phyloP scores from a whole-genome alignment of 2,888 invertebrate species.

The Caenorhabditis sinica region DNA sequence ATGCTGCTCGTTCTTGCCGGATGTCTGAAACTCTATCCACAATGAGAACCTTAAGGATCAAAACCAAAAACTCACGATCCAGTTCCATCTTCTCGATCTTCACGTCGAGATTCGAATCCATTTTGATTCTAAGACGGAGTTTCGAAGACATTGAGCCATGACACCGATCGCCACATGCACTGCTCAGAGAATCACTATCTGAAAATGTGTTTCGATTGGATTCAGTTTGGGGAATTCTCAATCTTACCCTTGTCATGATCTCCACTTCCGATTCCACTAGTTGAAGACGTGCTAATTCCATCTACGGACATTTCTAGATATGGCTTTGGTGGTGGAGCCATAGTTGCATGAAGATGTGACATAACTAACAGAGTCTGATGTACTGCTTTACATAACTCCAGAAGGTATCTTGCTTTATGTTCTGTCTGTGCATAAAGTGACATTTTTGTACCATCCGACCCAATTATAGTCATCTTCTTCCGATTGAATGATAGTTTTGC shows the following conservation, averaged over 20 bases:
- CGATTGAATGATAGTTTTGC: conserved; percentile 87
- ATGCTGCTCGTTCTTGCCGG: conserved; percentile 74
- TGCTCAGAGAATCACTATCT: conserved; percentile 70
- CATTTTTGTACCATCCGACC: conserved; percentile 86
- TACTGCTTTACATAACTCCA: conserved; percentile 92
- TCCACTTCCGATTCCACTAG: conserved; percentile 67
- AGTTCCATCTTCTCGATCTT: conserved; percentile 75
- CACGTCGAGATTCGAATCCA: conserved; percentile 74
- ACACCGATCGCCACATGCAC: conserved; percentile 66
- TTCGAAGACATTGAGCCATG: conserved; percentile 74
- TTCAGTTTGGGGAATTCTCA: not conserved
- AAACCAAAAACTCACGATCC: conserved; percentile 62
- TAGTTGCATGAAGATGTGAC: conserved; percentile 70
- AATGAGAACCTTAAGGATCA: not conserved
- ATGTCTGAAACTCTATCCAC: conserved; percentile 48
- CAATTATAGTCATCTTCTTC: conserved; percentile 95
- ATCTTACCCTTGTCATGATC: conserved; percentile 63
- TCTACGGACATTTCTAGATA: conserved; percentile 74
- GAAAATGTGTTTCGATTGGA: not conserved
- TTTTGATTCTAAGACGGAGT: conserved; percentile 70
- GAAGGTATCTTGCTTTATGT: conserved; percentile 93
- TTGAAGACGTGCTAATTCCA: conserved; percentile 68
- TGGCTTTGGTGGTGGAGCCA: conserved; percentile 68
- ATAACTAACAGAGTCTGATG: conserved; percentile 92
- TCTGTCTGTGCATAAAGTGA: conserved; percentile 94